phyloP scores from a whole-genome alignment of 1,140 invertebrate species.

The Zaprionus inermis region DNA sequence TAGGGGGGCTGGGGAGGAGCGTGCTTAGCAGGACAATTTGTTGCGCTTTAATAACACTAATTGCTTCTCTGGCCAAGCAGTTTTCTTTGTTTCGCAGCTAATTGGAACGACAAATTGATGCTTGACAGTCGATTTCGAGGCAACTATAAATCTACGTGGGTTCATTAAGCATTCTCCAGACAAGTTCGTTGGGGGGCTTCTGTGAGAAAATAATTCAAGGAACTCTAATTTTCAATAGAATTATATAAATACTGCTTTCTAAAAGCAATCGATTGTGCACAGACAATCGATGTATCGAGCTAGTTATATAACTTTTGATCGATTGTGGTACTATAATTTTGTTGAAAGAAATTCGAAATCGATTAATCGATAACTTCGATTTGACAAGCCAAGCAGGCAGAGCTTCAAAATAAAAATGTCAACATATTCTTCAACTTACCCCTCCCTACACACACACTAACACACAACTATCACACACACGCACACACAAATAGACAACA shows the following conservation, averaged over 20 bases:
- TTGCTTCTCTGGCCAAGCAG: slow-evolving; percentile 38
- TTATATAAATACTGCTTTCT: too few species aligned
- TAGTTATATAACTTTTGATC: too few species aligned
- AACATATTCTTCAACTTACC: not conserved
- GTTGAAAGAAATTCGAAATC: too few species aligned
- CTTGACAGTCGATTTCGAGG: not conserved
- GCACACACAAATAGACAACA: not conserved
- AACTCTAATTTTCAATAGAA: too few species aligned
- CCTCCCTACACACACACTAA: not conserved
- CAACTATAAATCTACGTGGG: not conserved
- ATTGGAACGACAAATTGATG: slow-evolving; percentile 44
- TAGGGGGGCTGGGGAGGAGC: not conserved
- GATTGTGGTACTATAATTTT: too few species aligned
- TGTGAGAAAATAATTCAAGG: not conserved
- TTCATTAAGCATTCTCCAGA: not conserved
- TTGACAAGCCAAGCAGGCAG: not conserved
- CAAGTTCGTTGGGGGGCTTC: not conserved
- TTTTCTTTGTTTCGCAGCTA: slow-evolving; percentile 24
- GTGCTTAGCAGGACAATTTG: slow-evolving; percentile 34
- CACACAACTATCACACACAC: not conserved
- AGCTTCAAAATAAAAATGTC: not conserved
- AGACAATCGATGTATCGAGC: too few species aligned
- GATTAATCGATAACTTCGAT: too few species aligned
- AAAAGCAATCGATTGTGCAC: too few species aligned
- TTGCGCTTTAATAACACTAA: slow-evolving; percentile 70